Base-by-base conservation (phyloP, 2,888 invertebrate genomes). In the Anoncus sp. region DNA sequence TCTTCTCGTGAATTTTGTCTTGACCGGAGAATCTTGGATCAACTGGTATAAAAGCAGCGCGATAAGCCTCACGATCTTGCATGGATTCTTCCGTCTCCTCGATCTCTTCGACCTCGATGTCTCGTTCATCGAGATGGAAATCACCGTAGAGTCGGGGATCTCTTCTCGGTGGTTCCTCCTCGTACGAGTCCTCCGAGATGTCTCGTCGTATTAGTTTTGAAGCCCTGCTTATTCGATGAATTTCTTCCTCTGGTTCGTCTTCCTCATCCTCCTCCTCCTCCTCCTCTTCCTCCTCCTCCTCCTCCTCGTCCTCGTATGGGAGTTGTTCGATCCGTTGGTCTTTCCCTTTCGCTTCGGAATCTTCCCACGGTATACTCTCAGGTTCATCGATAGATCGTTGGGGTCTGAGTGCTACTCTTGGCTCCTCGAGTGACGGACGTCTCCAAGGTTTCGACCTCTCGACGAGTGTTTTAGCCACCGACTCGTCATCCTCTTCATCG, bases 341-440 rank as follows among this genome's bases (percentile, higher is more conserved):
- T 62, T 49, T 82, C 69, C 24, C 75, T 45, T 57, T 71, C 10
- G 72, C 80, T 1, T 80, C 81, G 18, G 82, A 82, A 49, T 77
- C 84, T 27, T 85, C 84, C 85, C 84, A 84, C 18, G 70, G 77
- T 7, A 75, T 63, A 49, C 49, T 80, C 22, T 63, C 83, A 6
- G 75, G 73, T 22, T 79, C 77, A 3, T 83, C 83, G 4, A 80
- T 14, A 0, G 83, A 85, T 5, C 82, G 85, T 38, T 87, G 87
- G 0, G 83, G 83, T 14, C 85, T 83, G 3, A 88, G 81, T 3
- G 90, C 87, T 12, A 89, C 45, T 45, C 90, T 79, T 0, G 91
- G 90, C 67, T 88, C 84, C 70, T 91, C 91, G 3, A 88, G 31
- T 0, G 89, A 89, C 2, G 90, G 87, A 74, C 87, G 90, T n/a